Evolutionary conservation across 2,113 vertebrate genomes (phyloP).

Genomic region (Nansenia antarctica): DNA sequence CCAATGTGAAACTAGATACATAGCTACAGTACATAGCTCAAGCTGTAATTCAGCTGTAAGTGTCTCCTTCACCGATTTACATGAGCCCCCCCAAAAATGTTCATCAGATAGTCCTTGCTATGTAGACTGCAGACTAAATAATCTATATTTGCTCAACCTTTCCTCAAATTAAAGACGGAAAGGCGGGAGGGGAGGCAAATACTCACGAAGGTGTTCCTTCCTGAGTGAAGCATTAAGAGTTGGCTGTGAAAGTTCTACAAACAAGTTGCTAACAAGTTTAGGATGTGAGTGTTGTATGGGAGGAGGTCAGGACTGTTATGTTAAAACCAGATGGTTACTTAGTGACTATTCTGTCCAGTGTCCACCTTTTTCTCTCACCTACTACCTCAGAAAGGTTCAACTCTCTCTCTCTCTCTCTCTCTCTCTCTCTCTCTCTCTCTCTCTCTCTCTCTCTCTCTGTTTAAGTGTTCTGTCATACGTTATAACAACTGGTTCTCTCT

Average conservation of each 20-base stretch:
- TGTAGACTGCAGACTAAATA: not conserved
- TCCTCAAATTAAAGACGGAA: not conserved
- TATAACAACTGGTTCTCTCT: not conserved
- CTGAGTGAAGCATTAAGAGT: not conserved
- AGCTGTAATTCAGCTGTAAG: not conserved
- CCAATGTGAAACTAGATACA: conserved; percentile 23
- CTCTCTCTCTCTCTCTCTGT: not conserved
- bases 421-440: conserved; percentile 4
- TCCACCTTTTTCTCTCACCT: conserved; percentile 16
- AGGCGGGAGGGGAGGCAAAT: not conserved
- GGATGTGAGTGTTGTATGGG: conserved; percentile 29
- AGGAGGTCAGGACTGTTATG: conserved; percentile 43
- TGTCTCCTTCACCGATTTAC: not conserved
- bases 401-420: not conserved
- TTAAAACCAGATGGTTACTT: conserved; percentile 59
- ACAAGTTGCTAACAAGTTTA: conserved; percentile 57
- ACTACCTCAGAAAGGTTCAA: conserved; percentile 2
- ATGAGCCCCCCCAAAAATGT: not conserved
- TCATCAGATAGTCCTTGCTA: not conserved
- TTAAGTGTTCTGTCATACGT: not conserved
- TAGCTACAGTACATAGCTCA: not conserved
- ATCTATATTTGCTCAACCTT: not conserved
- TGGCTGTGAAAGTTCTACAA: conserved; percentile 47
- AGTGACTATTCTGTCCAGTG: not conserved
- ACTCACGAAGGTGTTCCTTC: not conserved